A percentile compares a stretch with the other conserved stretches of the same genome.
phyloP scores from a whole-genome alignment of 1,140 invertebrate species.

The Philopotamus ludificatus region DNA sequence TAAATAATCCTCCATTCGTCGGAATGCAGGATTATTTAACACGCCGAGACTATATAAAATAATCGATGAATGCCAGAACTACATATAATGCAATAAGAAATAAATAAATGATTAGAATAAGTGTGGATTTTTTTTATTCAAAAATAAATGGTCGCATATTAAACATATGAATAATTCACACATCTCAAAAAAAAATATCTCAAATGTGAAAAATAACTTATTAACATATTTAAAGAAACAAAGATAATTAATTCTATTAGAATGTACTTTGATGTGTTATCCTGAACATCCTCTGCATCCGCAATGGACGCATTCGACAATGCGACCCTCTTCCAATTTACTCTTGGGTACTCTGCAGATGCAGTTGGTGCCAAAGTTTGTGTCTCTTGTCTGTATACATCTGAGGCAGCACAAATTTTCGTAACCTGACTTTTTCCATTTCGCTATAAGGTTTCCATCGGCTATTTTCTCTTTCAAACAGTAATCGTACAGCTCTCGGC shows the following conservation, averaged over 20 bases:
- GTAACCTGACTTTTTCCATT: conserved; percentile 99
- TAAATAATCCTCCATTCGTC: no score
- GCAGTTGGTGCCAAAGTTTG: conserved; percentile 99
- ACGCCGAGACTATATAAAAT: no score
- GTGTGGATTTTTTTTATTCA: no score
- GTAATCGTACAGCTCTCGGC: conserved; percentile 95
- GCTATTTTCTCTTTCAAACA: conserved; percentile 97
- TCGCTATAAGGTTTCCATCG: conserved; percentile 96
- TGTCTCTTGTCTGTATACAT: conserved; percentile 97
- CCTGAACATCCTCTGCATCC: conserved; percentile 96
- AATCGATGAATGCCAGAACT: no score
- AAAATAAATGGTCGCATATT: no score
- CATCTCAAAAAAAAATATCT: no score
- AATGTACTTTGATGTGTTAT: conserved; percentile 46
- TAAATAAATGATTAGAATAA: no score
- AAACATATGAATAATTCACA: no score
- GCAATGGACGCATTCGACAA: conserved; percentile 97
- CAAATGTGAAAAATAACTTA: no score
- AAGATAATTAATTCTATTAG: background rate
- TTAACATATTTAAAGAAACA: no score
- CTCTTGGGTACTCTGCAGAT: conserved; percentile 98
- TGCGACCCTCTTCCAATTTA: conserved; percentile 96
- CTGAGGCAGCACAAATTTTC: conserved; percentile 99
- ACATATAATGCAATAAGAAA: no score
- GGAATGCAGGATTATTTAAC: no score